These are phyloP conservation scores for Dissostichus mawsoni DNA, from an alignment of 2,113 vertebrate genomes.

Conservation along the genomic window DNA sequence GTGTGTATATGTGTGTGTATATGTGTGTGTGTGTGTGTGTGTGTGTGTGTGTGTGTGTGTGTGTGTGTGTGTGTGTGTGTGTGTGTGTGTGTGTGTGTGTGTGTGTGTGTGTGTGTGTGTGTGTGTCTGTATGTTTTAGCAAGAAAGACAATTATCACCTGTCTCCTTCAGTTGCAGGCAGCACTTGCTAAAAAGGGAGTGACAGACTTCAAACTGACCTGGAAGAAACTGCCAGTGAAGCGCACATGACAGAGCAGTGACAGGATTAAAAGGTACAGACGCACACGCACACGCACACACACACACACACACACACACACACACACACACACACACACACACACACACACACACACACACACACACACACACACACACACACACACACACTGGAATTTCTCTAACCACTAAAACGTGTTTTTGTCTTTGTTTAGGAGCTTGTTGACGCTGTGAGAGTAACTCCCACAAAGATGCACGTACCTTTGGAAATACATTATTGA, in stretches of 20 bases:
- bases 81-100: background rate
- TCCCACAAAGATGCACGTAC: background rate
- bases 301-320: too few relatives aligned
- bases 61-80: background rate
- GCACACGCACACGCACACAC: background rate
- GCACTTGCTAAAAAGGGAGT: background rate
- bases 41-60: background rate
- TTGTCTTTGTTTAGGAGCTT: background rate
- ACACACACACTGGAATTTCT: background rate
- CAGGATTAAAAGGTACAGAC: background rate
- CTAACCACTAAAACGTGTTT: background rate
- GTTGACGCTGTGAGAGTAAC: background rate
- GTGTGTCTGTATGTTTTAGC: too few relatives aligned
- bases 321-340: background rate
- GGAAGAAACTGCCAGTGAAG: conserved; percentile 14
- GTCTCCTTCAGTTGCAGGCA: background rate
- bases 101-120: background rate
- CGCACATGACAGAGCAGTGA: fast-evolving
- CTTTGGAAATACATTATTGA: background rate
- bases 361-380: too few relatives aligned
- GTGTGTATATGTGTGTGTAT: too few relatives aligned
- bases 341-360: too few relatives aligned
- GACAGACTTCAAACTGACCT: conserved; percentile 29
- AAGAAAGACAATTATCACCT: background rate
- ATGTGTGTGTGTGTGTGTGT: too few relatives aligned